Percentiles rank a stretch among this genome's conserved stretches.
Conservation (phyloP, 2,113 vertebrate species). For the Vireo altiloquus region DNA sequence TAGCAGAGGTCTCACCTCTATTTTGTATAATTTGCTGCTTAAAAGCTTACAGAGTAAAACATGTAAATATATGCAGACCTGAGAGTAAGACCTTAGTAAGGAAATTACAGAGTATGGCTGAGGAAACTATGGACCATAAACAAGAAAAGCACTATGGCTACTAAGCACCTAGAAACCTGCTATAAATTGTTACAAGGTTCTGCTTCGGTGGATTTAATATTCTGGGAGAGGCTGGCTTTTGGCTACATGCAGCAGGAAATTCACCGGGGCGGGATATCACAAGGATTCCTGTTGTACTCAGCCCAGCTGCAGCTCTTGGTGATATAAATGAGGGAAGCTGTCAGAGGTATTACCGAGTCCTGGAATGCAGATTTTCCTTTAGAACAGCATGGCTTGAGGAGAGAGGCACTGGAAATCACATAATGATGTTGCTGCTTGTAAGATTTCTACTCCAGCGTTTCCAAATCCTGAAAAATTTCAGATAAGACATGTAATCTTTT, state of each 20-base stretch:
- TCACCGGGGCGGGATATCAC: background rate
- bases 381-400: background rate
- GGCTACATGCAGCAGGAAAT: background rate
- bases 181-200: slow-evolving; percentile 65
- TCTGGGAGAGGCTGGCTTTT: slow-evolving; percentile 32
- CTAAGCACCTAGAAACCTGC: slow-evolving; percentile 67
- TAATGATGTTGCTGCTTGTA: background rate
- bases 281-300: background rate
- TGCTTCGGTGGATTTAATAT: slow-evolving; percentile 63
- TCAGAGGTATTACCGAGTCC: slow-evolving; percentile 4
- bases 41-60: slow-evolving; percentile 77
- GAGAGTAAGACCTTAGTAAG: slow-evolving; percentile 71
- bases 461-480: background rate
- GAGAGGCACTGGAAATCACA: background rate
- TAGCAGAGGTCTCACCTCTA: slow-evolving; percentile 76
- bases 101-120: slow-evolving; percentile 65
- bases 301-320: background rate
- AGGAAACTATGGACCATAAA: slow-evolving; percentile 62
- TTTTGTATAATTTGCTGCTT: slow-evolving; percentile 79
- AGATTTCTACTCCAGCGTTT: background rate
- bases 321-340: background rate
- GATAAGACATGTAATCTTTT: background rate
- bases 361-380: slow-evolving; percentile 7
- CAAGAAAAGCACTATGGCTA: slow-evolving; percentile 64
- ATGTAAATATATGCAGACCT: slow-evolving; percentile 82